phyloP scores from a whole-genome alignment of 2,888 invertebrate species.

The Drosophila neoperkinsi region DNA sequence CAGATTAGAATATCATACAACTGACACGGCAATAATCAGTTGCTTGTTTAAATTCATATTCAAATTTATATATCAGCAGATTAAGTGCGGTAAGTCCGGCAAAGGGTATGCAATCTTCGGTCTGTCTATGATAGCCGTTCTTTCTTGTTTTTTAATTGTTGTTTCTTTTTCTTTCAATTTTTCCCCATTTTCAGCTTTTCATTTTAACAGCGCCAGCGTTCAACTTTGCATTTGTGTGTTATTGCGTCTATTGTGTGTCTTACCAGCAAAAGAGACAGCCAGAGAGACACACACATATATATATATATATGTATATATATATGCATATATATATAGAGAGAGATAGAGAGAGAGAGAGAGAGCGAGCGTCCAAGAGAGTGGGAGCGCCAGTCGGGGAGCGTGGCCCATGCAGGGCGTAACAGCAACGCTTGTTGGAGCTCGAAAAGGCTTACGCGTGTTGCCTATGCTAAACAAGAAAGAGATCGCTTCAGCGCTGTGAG shows the following conservation, averaged over 20 bases:
- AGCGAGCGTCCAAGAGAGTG: conserved; percentile 6
- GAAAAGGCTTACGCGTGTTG: conserved; percentile 30
- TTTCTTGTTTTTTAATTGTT: conserved; percentile 1
- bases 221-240: conserved; percentile 39
- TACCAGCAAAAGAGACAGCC: neutral
- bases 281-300: neutral
- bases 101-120: neutral
- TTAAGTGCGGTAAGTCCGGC: neutral
- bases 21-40: neutral
- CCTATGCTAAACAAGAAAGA: conserved; percentile 26
- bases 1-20: neutral
- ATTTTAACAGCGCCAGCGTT: conserved; percentile 29
- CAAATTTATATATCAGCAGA: neutral
- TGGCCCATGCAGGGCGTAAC: conserved; percentile 30
- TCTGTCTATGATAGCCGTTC: neutral
- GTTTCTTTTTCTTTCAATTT: conserved; percentile 31
- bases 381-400: conserved; percentile 19
- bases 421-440: conserved; percentile 23
- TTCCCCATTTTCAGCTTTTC: conserved; percentile 40
- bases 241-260: conserved; percentile 10
- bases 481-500: conserved; percentile 35
- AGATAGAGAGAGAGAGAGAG: conserved; percentile 10
- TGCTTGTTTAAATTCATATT: neutral
- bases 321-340: neutral
- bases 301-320: neutral